Conservation (phyloP, 2,113 vertebrate genomes). For the Nerophis ophidion region DNA sequence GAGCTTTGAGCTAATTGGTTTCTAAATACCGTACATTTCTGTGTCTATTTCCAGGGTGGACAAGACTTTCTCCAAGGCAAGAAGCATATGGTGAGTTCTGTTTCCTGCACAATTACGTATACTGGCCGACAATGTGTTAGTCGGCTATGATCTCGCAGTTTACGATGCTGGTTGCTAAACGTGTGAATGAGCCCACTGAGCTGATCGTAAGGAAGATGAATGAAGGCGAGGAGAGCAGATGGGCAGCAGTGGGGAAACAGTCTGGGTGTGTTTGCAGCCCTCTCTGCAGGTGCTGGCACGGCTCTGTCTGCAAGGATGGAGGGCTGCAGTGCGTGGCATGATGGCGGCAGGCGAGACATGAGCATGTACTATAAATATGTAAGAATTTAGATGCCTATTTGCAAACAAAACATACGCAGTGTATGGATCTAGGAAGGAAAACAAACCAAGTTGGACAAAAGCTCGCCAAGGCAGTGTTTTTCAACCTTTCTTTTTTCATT, state of each 20-base stretch:
- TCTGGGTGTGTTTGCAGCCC: constrained; percentile 3
- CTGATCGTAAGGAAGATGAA: constrained; percentile 35
- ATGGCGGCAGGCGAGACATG: constrained; percentile 28
- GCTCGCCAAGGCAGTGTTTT: too few relatives aligned
- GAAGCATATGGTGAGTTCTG: constrained; percentile 63
- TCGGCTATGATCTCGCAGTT: neutral
- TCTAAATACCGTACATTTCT: constrained; percentile 10
- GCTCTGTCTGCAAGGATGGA: constrained; percentile 3
- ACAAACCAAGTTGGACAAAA: constrained; percentile 1
- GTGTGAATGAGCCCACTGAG: constrained; percentile 7
- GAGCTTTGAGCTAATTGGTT: neutral
- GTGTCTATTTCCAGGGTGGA: constrained; percentile 58
- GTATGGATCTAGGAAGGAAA: constrained; percentile 25
- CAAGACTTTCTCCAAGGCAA: constrained; percentile 67
- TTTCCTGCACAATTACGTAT: neutral
- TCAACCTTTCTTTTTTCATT: too few relatives aligned
- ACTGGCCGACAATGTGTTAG: neutral
- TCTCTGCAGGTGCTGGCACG: constrained; percentile 43
- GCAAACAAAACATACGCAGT: constrained; percentile 25
- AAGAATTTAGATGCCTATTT: too few relatives aligned
- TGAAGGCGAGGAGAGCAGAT: constrained; percentile 42
- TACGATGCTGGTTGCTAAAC: constrained; percentile 6
- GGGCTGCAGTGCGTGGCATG: constrained; percentile 30
- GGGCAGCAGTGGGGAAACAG: constrained; percentile 17
- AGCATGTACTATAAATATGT: constrained; percentile 24